These are phyloP conservation scores for Brenthis hecate DNA, from an alignment of 2,888 invertebrate genomes.

Conservation along the genomic window DNA sequence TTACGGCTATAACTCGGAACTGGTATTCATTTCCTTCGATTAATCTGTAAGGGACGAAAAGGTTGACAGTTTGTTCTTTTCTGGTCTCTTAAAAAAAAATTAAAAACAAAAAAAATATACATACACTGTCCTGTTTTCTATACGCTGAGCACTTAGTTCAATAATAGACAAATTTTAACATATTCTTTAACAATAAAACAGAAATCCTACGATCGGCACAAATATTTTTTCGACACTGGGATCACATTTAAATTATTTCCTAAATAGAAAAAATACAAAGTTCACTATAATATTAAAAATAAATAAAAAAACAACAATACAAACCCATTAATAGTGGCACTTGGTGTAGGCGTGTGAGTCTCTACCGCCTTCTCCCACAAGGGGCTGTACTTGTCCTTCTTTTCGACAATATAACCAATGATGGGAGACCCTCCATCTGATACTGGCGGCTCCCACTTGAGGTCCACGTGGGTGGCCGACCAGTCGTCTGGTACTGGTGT, in stretches of 20 bases:
- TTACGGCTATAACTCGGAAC: constrained; percentile 97
- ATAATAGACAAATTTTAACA: no score
- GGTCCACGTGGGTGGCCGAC: constrained; percentile 94
- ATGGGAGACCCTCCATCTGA: constrained; percentile 97
- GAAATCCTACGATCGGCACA: not conserved
- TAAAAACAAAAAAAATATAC: not conserved
- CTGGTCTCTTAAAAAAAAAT: not conserved
- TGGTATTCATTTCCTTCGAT: constrained; percentile 98
- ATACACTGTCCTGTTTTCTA: no score
- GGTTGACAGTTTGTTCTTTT: not conserved
- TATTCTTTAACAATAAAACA: not conserved
- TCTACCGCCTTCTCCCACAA: constrained; percentile 96
- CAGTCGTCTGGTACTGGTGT: constrained; percentile 87
- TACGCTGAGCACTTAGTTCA: no score
- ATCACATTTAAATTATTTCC: not conserved
- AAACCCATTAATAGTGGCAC: constrained; percentile 91
- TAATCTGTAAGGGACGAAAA: constrained; percentile 66
- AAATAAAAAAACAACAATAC: not conserved
- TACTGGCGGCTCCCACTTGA: constrained; percentile 94
- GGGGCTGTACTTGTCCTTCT: constrained; percentile 95
- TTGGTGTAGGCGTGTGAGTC: constrained; percentile 87
- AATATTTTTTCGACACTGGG: not conserved
- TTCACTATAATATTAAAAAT: no score
- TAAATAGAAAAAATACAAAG: not conserved
- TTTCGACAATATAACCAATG: constrained; percentile 95